These are phyloP conservation scores for Caranx ignobilis DNA, from an alignment of 2,113 vertebrate species.

Conservation along the genomic window DNA sequence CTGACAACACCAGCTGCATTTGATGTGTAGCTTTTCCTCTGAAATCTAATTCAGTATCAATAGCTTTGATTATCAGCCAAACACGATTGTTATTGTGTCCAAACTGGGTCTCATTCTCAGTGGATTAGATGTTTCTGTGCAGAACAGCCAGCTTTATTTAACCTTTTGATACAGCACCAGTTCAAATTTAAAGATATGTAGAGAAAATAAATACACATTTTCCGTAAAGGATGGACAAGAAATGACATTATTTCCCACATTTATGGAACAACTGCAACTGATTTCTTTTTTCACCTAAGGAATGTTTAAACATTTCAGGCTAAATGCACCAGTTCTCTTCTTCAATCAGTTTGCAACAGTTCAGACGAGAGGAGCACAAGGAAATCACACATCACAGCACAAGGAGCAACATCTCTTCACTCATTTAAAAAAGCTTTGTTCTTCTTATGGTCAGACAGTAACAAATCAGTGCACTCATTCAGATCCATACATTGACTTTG, in stretches of 20 bases:
- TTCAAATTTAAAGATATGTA: slow-evolving; percentile 10
- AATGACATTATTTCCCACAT: neutral
- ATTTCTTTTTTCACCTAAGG: neutral
- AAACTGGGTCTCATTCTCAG: neutral
- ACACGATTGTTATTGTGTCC: neutral
- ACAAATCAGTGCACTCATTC: neutral
- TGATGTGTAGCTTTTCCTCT: neutral
- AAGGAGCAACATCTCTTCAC: neutral
- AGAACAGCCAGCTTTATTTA: neutral
- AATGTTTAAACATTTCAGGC: neutral
- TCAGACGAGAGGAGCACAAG: slow-evolving; percentile 29
- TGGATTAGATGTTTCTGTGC: neutral
- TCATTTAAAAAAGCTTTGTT: neutral
- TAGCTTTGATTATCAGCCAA: neutral
- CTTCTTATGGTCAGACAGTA: neutral
- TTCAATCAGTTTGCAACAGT: slow-evolving; percentile 18
- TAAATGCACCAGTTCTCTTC: neutral
- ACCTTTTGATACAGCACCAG: neutral
- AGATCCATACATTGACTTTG: neutral
- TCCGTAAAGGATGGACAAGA: neutral
- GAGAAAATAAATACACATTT: neutral
- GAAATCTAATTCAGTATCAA: neutral
- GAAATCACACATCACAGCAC: slow-evolving; percentile 27
- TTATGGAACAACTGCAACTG: neutral
- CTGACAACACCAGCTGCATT: slow-evolving; percentile 6